phyloP scores from a whole-genome alignment of 2,888 invertebrate genomes.

The Erebia epiphron region DNA sequence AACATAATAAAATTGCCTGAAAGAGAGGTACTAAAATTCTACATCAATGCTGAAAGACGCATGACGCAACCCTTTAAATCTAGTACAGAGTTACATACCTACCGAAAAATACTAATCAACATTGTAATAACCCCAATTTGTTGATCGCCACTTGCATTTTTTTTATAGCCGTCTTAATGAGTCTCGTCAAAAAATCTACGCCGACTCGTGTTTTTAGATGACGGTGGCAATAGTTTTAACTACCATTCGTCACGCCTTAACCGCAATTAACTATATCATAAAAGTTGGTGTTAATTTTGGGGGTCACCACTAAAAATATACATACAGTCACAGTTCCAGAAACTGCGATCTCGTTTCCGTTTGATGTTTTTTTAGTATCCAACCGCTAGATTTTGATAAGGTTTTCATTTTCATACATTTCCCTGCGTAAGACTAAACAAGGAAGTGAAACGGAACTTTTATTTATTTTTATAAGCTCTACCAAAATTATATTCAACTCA shows the following conservation, averaged over 20 bases:
- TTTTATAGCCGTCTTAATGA: conserved; percentile 70
- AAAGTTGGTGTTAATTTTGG: conserved; percentile 27
- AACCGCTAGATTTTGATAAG: conserved; percentile 3
- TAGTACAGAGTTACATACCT: conserved; percentile 13
- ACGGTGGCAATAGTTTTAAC: conserved; percentile 56
- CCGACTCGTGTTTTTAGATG: conserved; percentile 59
- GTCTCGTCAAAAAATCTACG: conserved; percentile 71
- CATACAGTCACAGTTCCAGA: background rate
- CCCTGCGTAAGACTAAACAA: background rate
- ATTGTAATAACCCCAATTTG: conserved; percentile 69
- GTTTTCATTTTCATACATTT: conserved; percentile 2
- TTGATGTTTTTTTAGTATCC: conserved; percentile 11
- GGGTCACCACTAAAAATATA: conserved; percentile 23
- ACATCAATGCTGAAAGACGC: background rate
- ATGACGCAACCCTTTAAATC: conserved; percentile 33
- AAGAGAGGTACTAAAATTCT: background rate
- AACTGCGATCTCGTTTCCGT: background rate
- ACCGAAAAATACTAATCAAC: conserved; percentile 49
- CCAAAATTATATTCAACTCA: background rate
- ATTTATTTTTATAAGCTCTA: background rate
- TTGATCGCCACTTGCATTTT: conserved; percentile 54
- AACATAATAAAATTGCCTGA: too few relatives aligned
- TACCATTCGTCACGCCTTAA: conserved; percentile 37
- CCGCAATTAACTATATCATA: conserved; percentile 26
- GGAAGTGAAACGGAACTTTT: background rate